Percentiles rank a stretch among this genome's conserved stretches.
Evolutionary conservation across 2,888 invertebrate species (phyloP).

Genomic region (Malachius bipustulatus): DNA sequence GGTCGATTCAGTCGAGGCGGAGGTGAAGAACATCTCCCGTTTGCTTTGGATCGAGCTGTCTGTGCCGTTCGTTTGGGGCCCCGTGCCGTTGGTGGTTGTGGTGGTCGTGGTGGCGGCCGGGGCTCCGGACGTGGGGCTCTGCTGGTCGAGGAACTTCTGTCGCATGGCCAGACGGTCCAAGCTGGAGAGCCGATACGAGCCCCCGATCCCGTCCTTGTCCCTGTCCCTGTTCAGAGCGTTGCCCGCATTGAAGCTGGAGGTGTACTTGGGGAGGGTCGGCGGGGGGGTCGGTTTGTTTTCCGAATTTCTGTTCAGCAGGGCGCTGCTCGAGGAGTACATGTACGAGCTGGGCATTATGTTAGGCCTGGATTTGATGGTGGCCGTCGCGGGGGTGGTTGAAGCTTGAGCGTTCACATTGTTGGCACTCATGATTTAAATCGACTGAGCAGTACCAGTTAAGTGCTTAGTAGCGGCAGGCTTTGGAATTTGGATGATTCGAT

Average conservation of each 20-base stretch:
- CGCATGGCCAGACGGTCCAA: slow-evolving; percentile 71
- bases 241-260: slow-evolving; percentile 64
- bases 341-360: slow-evolving; percentile 47
- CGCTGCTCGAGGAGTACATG: slow-evolving; percentile 51
- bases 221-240: slow-evolving; percentile 49
- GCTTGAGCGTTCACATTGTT: slow-evolving; percentile 35
- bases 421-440: slow-evolving; percentile 32
- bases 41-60: slow-evolving; percentile 63
- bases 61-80: slow-evolving; percentile 38
- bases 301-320: slow-evolving; percentile 45
- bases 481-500: neutral
- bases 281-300: slow-evolving; percentile 55
- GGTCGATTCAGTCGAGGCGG: slow-evolving; percentile 35
- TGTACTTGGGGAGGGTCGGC: slow-evolving; percentile 68
- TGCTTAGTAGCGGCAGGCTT: slow-evolving; percentile 6
- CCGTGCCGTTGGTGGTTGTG: slow-evolving; percentile 33
- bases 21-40: slow-evolving; percentile 79
- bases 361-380: slow-evolving; percentile 37
- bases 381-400: slow-evolving; percentile 35
- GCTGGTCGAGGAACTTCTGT: slow-evolving; percentile 71
- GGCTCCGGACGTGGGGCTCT: slow-evolving; percentile 41
- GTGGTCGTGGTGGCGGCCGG: slow-evolving; percentile 26
- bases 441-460: slow-evolving; percentile 15
- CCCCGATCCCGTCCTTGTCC: slow-evolving; percentile 56
- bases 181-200: slow-evolving; percentile 69